Conservation (phyloP, 1,140 invertebrate genomes). For the Diabrotica virgifera region DNA sequence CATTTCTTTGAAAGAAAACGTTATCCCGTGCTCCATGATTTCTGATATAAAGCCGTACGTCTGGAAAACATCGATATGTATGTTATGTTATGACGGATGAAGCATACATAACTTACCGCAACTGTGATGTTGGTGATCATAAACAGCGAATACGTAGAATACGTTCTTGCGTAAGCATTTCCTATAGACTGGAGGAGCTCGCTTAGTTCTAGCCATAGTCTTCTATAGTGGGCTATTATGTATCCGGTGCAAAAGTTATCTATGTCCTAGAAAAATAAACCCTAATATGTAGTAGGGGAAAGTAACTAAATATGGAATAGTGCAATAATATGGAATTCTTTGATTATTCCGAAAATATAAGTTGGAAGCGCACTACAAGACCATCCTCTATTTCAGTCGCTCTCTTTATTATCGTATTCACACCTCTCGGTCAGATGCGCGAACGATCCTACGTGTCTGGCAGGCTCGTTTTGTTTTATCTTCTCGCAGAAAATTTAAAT, state of each 20-base stretch:
- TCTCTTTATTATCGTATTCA: too few relatives aligned
- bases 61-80: constrained; percentile 24
- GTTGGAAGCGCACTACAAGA: too few relatives aligned
- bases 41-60: constrained; percentile 60
- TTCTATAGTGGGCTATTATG: constrained; percentile 57
- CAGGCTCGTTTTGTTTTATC: too few relatives aligned
- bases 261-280: constrained; percentile 51
- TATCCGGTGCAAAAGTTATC: constrained; percentile 51
- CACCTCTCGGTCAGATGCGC: too few relatives aligned
- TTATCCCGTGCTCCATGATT: constrained; percentile 59
- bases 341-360: too few relatives aligned
- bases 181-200: constrained; percentile 59
- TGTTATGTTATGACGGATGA: too few relatives aligned
- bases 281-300: too few relatives aligned
- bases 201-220: constrained; percentile 59
- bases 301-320: too few relatives aligned
- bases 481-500: too few relatives aligned
- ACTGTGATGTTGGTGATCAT: constrained; percentile 51
- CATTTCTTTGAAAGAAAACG: constrained; percentile 60
- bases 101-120: constrained; percentile 35
- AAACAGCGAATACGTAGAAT: constrained; percentile 59
- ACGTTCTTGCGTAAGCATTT: constrained; percentile 60
- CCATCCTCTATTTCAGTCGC: too few relatives aligned
- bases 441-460: too few relatives aligned
- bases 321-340: too few relatives aligned